A percentile compares a stretch with the other conserved stretches of the same genome.
Conservation (phyloP, 2,797 vertebrate species). For the Anabas testudineus region DNA sequence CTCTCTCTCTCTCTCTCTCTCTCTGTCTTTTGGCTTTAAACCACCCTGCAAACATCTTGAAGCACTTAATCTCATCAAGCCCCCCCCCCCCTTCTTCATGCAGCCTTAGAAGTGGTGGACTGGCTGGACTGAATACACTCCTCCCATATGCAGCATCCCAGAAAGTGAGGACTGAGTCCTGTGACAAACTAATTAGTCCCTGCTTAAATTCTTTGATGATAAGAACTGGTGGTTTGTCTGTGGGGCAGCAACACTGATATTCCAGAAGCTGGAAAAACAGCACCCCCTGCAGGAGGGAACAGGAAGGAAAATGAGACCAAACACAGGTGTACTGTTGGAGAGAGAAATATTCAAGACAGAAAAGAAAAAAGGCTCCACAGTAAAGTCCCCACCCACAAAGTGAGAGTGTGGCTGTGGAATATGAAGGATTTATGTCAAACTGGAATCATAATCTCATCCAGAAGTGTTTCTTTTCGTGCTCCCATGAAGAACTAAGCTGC, state of each 20-base stretch:
- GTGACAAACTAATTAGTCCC: slow-evolving; percentile 71
- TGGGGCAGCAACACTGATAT: background rate
- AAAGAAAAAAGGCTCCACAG: slow-evolving; percentile 4
- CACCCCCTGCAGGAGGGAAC: slow-evolving; percentile 44
- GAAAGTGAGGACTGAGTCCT: slow-evolving; percentile 62
- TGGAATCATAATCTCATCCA: slow-evolving; percentile 54
- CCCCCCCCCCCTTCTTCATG: slow-evolving; percentile 59
- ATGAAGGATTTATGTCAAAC: slow-evolving; percentile 42
- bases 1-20: slow-evolving; percentile 37
- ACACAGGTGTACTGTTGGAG: slow-evolving; percentile 18
- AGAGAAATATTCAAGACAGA: too few species aligned
- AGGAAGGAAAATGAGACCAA: background rate
- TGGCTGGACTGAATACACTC: slow-evolving; percentile 65
- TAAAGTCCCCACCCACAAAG: slow-evolving; percentile 54
- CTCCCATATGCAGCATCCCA: slow-evolving; percentile 72
- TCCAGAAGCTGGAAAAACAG: slow-evolving; percentile 25
- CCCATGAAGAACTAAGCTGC: slow-evolving; percentile 31
- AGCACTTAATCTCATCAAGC: slow-evolving; percentile 87
- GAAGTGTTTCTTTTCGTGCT: slow-evolving; percentile 33
- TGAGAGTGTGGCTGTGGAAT: background rate
- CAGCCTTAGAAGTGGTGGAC: slow-evolving; percentile 80
- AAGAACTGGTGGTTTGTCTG: slow-evolving; percentile 38
- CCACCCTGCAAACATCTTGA: slow-evolving; percentile 85
- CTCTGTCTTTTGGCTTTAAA: slow-evolving; percentile 63
- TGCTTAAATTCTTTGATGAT: slow-evolving; percentile 67